A percentile compares a stretch with the other conserved stretches of the same genome.
Conservation (phyloP, 2,113 vertebrate species). For the Daphoenositta chrysoptera region DNA sequence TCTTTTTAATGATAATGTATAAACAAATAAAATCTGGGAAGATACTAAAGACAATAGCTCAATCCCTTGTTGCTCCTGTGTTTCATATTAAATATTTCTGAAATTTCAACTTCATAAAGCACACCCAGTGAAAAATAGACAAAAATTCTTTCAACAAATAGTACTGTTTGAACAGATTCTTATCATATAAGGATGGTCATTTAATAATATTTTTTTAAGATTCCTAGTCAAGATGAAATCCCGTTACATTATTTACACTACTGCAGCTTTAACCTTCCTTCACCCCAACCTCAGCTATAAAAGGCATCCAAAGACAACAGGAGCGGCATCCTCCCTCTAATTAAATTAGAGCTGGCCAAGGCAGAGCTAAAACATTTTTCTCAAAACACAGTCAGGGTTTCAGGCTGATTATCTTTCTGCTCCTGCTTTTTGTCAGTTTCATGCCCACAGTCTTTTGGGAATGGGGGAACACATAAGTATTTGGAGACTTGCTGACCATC, state of each 20-base stretch:
- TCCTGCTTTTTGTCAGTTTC: not conserved
- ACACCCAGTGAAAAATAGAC: conserved; percentile 8
- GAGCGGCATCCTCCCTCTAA: conserved; percentile 1
- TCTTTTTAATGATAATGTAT: not conserved
- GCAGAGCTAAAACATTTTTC: not conserved
- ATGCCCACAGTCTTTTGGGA: not conserved
- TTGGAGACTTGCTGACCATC: not conserved
- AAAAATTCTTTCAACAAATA: conserved; percentile 39
- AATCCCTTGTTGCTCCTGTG: not conserved
- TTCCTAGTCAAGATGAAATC: conserved; percentile 7
- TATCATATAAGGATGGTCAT: conserved; percentile 2
- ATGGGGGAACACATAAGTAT: not conserved
- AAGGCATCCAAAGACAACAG: conserved; percentile 48
- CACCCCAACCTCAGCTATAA: not conserved
- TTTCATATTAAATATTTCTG: not conserved
- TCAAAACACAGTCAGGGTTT: not conserved
- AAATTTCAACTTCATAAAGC: not conserved
- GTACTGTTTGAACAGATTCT: conserved; percentile 2
- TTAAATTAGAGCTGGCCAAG: not conserved
- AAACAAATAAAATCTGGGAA: not conserved
- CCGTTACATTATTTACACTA: conserved; percentile 11
- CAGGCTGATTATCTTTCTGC: not conserved
- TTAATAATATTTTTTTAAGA: conserved; percentile 20
- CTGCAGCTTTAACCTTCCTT: conserved; percentile 3
- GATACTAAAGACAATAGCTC: not conserved